These are phyloP conservation scores for Kradibia gibbosae DNA, from an alignment of 1,140 invertebrate species.

Conservation along the genomic window DNA sequence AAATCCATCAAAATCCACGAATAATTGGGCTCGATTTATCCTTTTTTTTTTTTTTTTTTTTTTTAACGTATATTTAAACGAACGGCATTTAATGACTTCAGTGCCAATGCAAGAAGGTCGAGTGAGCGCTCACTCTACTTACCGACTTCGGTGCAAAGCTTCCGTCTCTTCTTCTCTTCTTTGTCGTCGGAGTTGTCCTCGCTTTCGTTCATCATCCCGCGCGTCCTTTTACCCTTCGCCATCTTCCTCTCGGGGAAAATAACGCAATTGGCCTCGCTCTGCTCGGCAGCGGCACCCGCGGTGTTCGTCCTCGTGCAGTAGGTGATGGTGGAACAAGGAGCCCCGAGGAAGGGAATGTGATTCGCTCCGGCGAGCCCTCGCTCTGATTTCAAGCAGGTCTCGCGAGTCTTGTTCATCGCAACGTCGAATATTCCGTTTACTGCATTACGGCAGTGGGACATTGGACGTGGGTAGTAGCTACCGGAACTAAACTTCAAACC, in stretches of 20 bases:
- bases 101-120: no score
- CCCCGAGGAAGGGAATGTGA: conserved; percentile 66
- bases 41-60: no score
- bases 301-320: neutral
- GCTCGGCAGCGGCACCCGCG: conserved; percentile 40
- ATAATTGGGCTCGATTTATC: no score
- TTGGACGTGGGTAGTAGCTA: conserved; percentile 60
- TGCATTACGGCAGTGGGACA: conserved; percentile 62
- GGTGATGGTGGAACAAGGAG: conserved; percentile 59
- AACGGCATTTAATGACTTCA: neutral
- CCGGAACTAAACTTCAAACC: no score
- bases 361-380: conserved; percentile 48
- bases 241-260: conserved; percentile 55
- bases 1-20: no score
- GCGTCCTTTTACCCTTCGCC: conserved; percentile 53
- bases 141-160: conserved; percentile 7
- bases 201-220: conserved; percentile 52
- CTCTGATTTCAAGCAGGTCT: conserved; percentile 61
- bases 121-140: neutral
- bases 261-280: conserved; percentile 57
- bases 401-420: conserved; percentile 62
- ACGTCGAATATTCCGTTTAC: conserved; percentile 59
- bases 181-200: neutral
- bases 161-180: conserved; percentile 15
- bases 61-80: no score